Base-by-base conservation (phyloP, 2,888 invertebrate genomes). In the Papilio gigon region DNA sequence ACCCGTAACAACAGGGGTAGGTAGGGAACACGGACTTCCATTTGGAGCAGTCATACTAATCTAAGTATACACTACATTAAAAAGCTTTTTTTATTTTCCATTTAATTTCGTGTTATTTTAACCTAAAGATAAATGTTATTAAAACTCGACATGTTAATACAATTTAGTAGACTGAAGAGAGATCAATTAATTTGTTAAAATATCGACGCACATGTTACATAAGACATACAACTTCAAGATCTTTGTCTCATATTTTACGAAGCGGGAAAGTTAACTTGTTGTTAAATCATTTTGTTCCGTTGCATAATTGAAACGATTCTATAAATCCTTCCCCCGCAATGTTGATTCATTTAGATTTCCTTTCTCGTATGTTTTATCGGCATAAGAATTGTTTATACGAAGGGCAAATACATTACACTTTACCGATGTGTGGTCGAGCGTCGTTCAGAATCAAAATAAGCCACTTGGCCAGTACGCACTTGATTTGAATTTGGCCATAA, bases 291-390 rank as follows among this genome's bases (percentile, higher is more conserved):
- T 69, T 42, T 35, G 65, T 69, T 69, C 61, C 53, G 61, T 65
- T 65, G 69, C 65, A 61, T 61, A 65, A 61, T 61, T 40, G 22
- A 37, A 68, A 35, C 35, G 61, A 53, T 53, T 42, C 42, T 65
- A 60, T 53, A 53, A 68, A 65, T 68, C 47, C 61, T 67, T 61
- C 22, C 65, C 60, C 17, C 61, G 44, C 50, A 17, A 14, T 35
- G 33, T 44, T 53, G 65, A 69, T 65, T 65, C 61, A 65, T 69
- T 61, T 61, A 56, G 53, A 65, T 69, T 69, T 69, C 69, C 65
- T 65, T 68, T 50, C 64, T 27, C 50, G 47, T 47, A 58, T 59
- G 37, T 68, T 59, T 64, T 20, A 63, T 47, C 59, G 63, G 59
- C 63, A 22, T 25, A 64, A 40, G 58, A 63, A 62, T 62, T 63